Base-by-base conservation (phyloP, 2,113 vertebrate genomes). In the Paradisaea rubra region DNA sequence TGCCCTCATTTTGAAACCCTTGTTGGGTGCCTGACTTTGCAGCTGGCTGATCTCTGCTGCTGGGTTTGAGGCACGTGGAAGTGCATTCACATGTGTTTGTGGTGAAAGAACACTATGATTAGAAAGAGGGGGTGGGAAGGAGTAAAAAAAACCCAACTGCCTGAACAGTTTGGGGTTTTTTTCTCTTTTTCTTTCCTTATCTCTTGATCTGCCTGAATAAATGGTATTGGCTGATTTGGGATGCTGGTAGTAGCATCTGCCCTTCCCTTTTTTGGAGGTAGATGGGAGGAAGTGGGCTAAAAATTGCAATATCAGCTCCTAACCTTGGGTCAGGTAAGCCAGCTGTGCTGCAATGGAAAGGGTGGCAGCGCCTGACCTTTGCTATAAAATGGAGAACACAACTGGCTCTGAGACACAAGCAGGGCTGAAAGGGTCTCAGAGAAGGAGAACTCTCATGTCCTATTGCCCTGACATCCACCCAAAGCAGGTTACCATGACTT, bases 271-370 rank as follows among this genome's bases (percentile, higher is more conserved):
- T 91, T 35, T 69, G 39, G 45, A 20, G 61, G 45, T 10, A 64
- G 68, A 22, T 8, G 60, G 71, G 69, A 94, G 96, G 97, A 97
- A 97, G 93, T 97, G 91, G 94, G 71, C 56, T 69, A 86, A 83
- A 81, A 95, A 57, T 87, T 45, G 65, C 91, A 73, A 5, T 60
- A 72, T 81, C 95, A 95, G 69, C 71, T 89, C 54, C 59, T 79
- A 61, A 74, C 47, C 54, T 77, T 6, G 0, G 74, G 76, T 89
- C 83, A 92, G 91, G 94, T 84, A 89, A 81, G 25, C 12, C 23
- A 42, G 45, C 65, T 35, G 16, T 31, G 44, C 66, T 76, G 89
- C 78, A 89, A 70, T 93, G 96, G 96, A 93, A 97, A 96, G 23
- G 56, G 1, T 66, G 68, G 33, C 44, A 68, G 66, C 44, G 89